Base-by-base conservation (phyloP, 2,113 vertebrate species). In the Mormoops blainvillei region DNA sequence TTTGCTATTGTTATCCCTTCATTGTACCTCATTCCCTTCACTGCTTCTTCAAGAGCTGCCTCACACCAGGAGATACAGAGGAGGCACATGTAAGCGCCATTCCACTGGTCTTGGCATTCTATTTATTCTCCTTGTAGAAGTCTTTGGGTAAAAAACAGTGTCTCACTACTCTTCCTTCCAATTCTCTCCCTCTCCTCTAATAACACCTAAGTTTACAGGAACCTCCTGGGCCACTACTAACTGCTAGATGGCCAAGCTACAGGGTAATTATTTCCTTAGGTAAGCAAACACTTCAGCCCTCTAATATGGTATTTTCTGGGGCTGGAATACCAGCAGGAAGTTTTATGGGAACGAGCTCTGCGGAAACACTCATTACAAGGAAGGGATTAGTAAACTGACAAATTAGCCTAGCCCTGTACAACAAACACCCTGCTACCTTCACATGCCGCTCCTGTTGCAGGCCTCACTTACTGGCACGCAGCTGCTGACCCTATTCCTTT, bases 211-310 rank as follows among this genome's bases (percentile, higher is more conserved):
- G 52, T 84, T 89, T 84, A 33, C 80, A 76, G 65, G 84, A 96
- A 80, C 50, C 89, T 84, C 76, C 67, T 52, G 43, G 67, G 24
- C 61, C 76, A 81, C 76, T 84, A 89, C 68, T 84, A 95, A 95
- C 95, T 16, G 0, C 94, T 84, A 95, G 92, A 74, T 90, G 96
- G 89, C 84, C 89, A 87, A 71, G 36, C 38, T 91, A 80, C 90
- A 85, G 56, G 45, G 84, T 84, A 78, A 92, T 84, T 82, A 96
- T 97, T 97, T 97, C 92, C 90, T 94, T 94, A 94, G 38, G 87
- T 89, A 95, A 97, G 94, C 92, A 95, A 97, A 95, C 85, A 95
- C 48, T 82, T 70, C 28, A 65, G 63, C 4, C 65, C 80, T 95
- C 85, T 92, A 92, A 89, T 61, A 58, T 9, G 76, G 95, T 84